Evolutionary conservation across 2,113 vertebrate species (phyloP).

Genomic region (Merops nubicus): DNA sequence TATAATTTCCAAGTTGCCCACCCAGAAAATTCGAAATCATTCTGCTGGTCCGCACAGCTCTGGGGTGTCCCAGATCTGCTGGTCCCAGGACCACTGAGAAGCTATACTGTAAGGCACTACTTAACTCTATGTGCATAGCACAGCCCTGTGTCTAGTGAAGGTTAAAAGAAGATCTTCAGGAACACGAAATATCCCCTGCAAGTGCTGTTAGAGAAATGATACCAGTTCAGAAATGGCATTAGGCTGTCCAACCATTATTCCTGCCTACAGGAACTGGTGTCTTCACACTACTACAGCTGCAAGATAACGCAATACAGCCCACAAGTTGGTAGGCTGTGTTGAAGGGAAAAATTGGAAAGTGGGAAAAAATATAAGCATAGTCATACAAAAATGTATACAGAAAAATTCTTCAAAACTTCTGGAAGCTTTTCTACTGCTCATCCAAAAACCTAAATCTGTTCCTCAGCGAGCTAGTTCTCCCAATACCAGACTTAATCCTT

Average conservation of each 20-base stretch:
- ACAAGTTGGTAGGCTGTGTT: not conserved
- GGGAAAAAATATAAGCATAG: not conserved
- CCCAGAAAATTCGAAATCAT: not conserved
- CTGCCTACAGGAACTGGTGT: not conserved
- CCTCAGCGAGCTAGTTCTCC: not conserved
- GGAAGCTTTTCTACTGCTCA: not conserved
- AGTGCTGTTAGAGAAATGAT: not conserved
- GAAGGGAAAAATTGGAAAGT: not conserved
- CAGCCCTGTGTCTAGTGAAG: not conserved
- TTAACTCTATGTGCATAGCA: not conserved
- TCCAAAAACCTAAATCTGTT: not conserved
- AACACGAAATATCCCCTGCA: not conserved
- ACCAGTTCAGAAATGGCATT: not conserved
- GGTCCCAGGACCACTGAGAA: not conserved
- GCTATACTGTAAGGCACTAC: not conserved
- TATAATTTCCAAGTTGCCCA: not conserved
- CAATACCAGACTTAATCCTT: not conserved
- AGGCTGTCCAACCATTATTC: not conserved
- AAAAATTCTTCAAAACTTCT: not conserved
- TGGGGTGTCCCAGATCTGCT: not conserved
- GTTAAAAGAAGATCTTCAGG: not conserved
- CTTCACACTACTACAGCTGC: not conserved
- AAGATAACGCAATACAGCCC: not conserved
- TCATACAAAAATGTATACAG: not conserved
- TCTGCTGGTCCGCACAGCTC: not conserved